Evolutionary conservation across 2,888 invertebrate species (phyloP), one percentile per base, ranked within the genome.

Genomic region (Cotesia congregata): DNA sequence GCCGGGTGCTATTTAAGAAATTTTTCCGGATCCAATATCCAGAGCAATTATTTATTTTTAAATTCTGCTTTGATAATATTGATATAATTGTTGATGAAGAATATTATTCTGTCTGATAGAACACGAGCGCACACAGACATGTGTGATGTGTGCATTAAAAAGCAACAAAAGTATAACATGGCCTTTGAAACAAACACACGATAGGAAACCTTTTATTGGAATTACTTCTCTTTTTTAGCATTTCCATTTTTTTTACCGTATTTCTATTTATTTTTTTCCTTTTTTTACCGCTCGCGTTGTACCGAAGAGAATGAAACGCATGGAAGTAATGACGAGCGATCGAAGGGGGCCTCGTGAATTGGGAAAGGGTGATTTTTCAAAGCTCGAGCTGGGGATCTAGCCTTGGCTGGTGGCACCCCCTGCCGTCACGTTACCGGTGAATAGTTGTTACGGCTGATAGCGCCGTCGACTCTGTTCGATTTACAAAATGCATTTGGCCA

Each of bases 401-500:
- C 50, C 50, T 9, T 12, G 1, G 7, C 50, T 12, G 1, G 9
- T 12, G 50, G 9, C 50, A 50, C 50, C 50, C 50, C 50, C 50
- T 50, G 50, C 50, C 50, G 50, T 50, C 68, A 15, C 76, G 74
- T 60, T 76, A 50, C 65, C 74, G 68, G 68, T 72, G 77, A 76
- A 80, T 76, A 75, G 78, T 75, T 77, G 78, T 77, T 76, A 78
- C 74, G 78, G 74, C 70, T 76, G 77, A 77, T 74, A 73, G 77
- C 73, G 59, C 69, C 61, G 72, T 59, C 71, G 62, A 67, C 73
- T 76, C 67, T 76, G 64, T 80, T 68, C 75, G 75, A 75, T 75
- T 80, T 75, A 70, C 70, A 74, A 80, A 77, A 74, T 74, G 72
- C 77, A 62, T 74, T 69, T 70, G 67, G 62, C 65, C 76, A 71